Base-by-base conservation (phyloP, 2,113 vertebrate species). In the Onychostoma macrolepis region DNA sequence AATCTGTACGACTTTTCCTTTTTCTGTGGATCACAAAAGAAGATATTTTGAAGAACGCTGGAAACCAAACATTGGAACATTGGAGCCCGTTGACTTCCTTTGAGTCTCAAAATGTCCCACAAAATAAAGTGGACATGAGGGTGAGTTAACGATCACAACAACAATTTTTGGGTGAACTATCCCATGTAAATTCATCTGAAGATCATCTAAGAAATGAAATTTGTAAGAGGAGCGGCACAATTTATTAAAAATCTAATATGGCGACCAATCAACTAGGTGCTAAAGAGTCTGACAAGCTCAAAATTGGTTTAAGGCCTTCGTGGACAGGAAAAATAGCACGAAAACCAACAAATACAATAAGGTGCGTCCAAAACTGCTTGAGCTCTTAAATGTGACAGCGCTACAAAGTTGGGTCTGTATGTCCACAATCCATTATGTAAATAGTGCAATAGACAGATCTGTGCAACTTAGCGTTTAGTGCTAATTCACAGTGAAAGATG, bases 391-490 rank as follows among this genome's bases (percentile, higher is more conserved):
- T 11, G 21, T 74, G 4, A 74, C 38, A 41, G 2, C 7, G 24
- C 50, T 6, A 36, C 26, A 30, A 38, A 61, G 21, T 15, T 61
- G 33, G 53, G 26, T 7, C 21, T 41, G 1, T 61, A 36, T 36
- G 30, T 36, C 36, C 19, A 79, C 50, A 21, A 78, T 30, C 75
- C 15, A 53, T n/a, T n/a, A n/a, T n/a, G n/a, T n/a, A n/a, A 79
- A 58, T 7, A 79, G 10, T 58, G 77, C 77, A 79, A 79, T 24
- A 30, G 77, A 15, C 30, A 58, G 50, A 79, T 53, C 76, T 79
- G 50, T 50, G 26, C 13, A 78, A 50, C 28, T 53, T 30, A 58
- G 78, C 1, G 0, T 61, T 33, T 36, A n/a, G 21, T 80, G 33
- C 33, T 41, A 80, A 58, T 80, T 80, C 24, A n/a, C 11, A 58